Percentiles rank a stretch among this genome's conserved stretches.
Conservation (phyloP, 2,113 vertebrate species). For the Collichthys lucidus region DNA sequence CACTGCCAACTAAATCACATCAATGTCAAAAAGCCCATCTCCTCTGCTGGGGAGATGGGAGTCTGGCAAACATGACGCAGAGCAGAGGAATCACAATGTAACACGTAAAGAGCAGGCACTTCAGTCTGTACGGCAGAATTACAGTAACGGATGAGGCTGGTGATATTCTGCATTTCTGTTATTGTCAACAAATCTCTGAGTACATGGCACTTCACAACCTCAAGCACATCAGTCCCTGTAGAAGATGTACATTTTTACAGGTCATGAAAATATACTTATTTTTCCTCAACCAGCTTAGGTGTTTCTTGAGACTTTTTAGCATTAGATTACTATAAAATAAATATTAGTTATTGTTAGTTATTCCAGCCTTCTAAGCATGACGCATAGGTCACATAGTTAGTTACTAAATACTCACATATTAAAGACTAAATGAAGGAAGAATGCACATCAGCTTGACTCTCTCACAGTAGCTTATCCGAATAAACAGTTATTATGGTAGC, state of each 20-base stretch:
- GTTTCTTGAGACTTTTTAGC: not conserved
- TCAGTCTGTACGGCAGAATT: not conserved
- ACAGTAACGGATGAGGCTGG: not conserved
- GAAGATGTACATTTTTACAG: not conserved
- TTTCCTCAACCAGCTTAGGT: not conserved
- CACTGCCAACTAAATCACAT: conserved; percentile 81
- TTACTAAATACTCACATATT: not conserved
- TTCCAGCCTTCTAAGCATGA: not conserved
- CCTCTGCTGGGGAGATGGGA: conserved; percentile 35
- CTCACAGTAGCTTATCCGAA: conserved; percentile 12
- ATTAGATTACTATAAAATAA: not conserved
- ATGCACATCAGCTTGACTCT: not conserved
- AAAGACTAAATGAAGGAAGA: not conserved
- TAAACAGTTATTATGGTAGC: conserved; percentile 26
- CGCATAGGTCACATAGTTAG: not conserved
- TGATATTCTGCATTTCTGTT: not conserved
- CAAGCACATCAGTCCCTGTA: not conserved
- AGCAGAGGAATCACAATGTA: conserved; percentile 26
- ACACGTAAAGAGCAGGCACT: conserved; percentile 23
- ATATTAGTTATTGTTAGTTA: too few relatives aligned
- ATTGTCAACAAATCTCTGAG: conserved; percentile 3
- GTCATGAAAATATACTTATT: not conserved
- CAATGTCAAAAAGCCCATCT: conserved; percentile 64
- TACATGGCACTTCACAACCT: not conserved
- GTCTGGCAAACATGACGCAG: conserved; percentile 52